A percentile compares a stretch with the other conserved stretches of the same genome.
Evolutionary conservation across 2,797 vertebrate genomes (phyloP).

Genomic region (Melanotaenia nigrans): DNA sequence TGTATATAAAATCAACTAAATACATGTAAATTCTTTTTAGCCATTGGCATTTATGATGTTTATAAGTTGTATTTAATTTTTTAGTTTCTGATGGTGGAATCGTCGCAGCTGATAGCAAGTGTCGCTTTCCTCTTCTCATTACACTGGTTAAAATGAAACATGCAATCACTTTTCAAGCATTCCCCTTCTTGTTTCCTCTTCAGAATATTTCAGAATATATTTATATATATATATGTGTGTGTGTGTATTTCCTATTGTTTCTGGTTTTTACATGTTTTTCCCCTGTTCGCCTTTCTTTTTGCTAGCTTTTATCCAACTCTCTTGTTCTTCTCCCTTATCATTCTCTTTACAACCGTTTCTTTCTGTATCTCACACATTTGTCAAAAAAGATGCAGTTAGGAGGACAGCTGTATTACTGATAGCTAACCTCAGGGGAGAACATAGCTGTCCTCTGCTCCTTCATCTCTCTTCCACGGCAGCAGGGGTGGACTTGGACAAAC

Average conservation of each 20-base stretch:
- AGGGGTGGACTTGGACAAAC: too few species aligned
- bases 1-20: background rate
- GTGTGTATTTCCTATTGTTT: background rate
- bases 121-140: background rate
- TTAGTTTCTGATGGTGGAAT: conserved; percentile 6
- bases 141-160: conserved; percentile 9
- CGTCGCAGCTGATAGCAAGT: background rate
- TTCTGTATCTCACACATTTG: conserved; percentile 41
- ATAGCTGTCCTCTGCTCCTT: conserved; percentile 42
- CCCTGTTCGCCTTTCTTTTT: background rate
- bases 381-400: conserved; percentile 57
- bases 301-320: conserved; percentile 2
- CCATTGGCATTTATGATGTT: background rate
- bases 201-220: background rate
- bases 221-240: too few species aligned
- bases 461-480: conserved; percentile 55
- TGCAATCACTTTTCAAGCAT: conserved; percentile 19
- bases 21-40: too few species aligned
- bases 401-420: conserved; percentile 59
- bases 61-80: background rate
- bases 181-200: background rate
- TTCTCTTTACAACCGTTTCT: background rate
- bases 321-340: conserved; percentile 4
- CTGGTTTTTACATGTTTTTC: background rate
- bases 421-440: conserved; percentile 61